Percentiles rank a stretch among this genome's conserved stretches.
These are phyloP conservation scores for Cartodere bifasciata DNA, from an alignment of 2,888 invertebrate genomes.

Conservation along the genomic window DNA sequence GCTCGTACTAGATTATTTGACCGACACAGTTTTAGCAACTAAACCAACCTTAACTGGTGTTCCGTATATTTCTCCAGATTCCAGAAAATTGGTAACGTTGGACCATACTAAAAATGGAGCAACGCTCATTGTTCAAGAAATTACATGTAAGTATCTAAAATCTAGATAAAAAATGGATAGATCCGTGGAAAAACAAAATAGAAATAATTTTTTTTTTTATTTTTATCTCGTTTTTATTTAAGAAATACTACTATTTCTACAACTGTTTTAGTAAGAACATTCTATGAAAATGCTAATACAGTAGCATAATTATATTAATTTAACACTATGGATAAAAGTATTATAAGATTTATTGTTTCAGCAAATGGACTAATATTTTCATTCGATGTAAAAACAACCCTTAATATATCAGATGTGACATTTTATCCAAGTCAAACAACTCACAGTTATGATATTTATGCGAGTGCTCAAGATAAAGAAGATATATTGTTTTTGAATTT, in stretches of 20 bases:
- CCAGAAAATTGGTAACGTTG: conserved; percentile 53
- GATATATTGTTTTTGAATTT: conserved; percentile 59
- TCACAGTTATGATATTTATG: conserved; percentile 61
- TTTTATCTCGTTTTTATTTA: conserved; percentile 1
- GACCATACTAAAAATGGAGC: conserved; percentile 44
- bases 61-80: conserved; percentile 58
- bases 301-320: too few relatives aligned
- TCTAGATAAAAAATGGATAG: background rate
- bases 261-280: too few relatives aligned
- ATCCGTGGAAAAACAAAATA: background rate
- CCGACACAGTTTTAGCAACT: conserved; percentile 53
- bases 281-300: too few relatives aligned
- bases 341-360: too few relatives aligned
- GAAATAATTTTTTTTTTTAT: conserved; percentile 1
- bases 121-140: conserved; percentile 51
- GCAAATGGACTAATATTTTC: conserved; percentile 52
- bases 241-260: too few relatives aligned
- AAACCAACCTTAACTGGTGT: conserved; percentile 49
- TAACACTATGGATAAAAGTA: too few relatives aligned
- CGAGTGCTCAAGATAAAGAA: conserved; percentile 57
- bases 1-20: conserved; percentile 56
- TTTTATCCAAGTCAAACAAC: conserved; percentile 60
- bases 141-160: conserved; percentile 39
- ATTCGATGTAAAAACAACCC: conserved; percentile 62
- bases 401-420: conserved; percentile 58